A percentile compares a stretch with the other conserved stretches of the same genome.
phyloP scores from a whole-genome alignment of 2,888 invertebrate species.

The Morinoia aosen region DNA sequence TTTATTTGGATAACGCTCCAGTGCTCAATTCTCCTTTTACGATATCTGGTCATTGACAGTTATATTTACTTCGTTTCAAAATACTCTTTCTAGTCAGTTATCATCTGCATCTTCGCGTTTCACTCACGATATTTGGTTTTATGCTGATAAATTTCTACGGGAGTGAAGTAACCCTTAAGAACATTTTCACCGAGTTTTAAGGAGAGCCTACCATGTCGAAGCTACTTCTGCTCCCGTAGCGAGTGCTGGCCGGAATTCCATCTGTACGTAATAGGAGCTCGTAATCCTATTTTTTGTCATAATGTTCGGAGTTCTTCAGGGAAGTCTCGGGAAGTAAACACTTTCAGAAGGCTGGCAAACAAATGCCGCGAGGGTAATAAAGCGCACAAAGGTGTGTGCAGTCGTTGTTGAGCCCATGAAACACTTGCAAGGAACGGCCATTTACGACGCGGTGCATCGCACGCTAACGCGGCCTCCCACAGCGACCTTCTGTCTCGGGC shows the following conservation, averaged over 20 bases:
- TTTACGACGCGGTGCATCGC: neutral
- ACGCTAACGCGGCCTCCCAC: neutral
- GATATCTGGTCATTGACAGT: neutral
- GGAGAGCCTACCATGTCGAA: neutral
- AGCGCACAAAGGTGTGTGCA: constrained; percentile 50
- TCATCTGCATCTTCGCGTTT: neutral
- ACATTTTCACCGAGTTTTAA: neutral
- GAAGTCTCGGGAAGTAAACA: constrained; percentile 43
- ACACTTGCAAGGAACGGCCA: constrained; percentile 47
- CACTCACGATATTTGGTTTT: neutral
- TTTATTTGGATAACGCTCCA: neutral
- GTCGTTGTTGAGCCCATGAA: constrained; percentile 43
- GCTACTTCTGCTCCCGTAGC: neutral
- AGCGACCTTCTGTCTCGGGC: neutral
- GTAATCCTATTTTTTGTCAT: constrained; percentile 39
- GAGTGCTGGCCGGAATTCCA: neutral
- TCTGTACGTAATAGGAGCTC: constrained; percentile 1
- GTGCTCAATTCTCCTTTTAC: neutral
- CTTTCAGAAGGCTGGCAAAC: constrained; percentile 26
- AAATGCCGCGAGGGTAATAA: constrained; percentile 50
- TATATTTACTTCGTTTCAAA: neutral
- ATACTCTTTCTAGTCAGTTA: neutral
- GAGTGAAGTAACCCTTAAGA: neutral
- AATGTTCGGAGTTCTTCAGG: constrained; percentile 27
- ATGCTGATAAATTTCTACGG: neutral